phyloP scores from a whole-genome alignment of 2,888 invertebrate genomes.

The Microctonus hyperodae region DNA sequence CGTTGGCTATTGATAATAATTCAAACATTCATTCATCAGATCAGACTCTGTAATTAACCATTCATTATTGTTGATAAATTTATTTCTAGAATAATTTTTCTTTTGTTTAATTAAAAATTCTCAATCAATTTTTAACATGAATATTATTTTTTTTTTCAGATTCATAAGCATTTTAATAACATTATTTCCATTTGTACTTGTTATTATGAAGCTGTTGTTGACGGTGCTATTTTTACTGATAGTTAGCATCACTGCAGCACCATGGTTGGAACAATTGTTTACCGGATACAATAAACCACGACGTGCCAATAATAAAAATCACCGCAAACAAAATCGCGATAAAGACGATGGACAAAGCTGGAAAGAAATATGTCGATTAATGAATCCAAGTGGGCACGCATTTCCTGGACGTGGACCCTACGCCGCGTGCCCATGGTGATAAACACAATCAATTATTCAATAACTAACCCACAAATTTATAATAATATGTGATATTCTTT shows the following conservation, averaged over 20 bases:
- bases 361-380: constrained; percentile 75
- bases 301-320: constrained; percentile 32
- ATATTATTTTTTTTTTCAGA: neutral
- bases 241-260: constrained; percentile 44
- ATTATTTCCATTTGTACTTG: neutral
- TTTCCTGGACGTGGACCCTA: constrained; percentile 67
- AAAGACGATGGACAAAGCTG: constrained; percentile 67
- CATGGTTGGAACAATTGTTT: constrained; percentile 51
- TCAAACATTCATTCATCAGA: neutral
- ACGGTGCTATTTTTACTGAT: constrained; percentile 45
- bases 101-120: too few relatives aligned
- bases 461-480: neutral
- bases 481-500: constrained; percentile 24
- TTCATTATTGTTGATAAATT: neutral
- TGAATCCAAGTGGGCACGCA: constrained; percentile 69
- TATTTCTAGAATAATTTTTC: neutral
- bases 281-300: constrained; percentile 26
- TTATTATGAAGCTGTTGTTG: constrained; percentile 47
- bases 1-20: neutral
- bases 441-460: neutral
- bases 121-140: too few relatives aligned
- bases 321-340: constrained; percentile 38
- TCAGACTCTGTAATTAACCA: neutral
- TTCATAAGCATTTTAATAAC: neutral
- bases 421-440: constrained; percentile 71